These are phyloP conservation scores for Bagarius yarrelli DNA, from an alignment of 2,113 vertebrate species.

Conservation along the genomic window DNA sequence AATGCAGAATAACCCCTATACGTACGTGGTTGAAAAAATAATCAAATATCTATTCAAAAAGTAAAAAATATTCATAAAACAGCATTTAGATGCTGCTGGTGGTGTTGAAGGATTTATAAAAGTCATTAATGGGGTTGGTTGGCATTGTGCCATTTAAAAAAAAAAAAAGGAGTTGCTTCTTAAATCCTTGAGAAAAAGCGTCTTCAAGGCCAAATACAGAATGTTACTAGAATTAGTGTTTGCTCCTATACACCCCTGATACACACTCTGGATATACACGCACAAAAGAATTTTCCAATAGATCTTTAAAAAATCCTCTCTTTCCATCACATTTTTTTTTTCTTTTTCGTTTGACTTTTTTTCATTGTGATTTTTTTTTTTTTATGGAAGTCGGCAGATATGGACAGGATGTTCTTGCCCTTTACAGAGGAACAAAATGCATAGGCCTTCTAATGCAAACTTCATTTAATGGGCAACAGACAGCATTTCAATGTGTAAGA, in stretches of 20 bases:
- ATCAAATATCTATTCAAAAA: neutral
- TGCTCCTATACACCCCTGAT: slow-evolving; percentile 29
- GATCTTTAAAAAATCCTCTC: slow-evolving; percentile 34
- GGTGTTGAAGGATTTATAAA: slow-evolving; percentile 9
- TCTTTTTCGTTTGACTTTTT: slow-evolving; percentile 17
- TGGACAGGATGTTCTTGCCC: slow-evolving; percentile 27
- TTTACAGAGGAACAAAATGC: neutral
- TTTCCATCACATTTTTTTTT: slow-evolving; percentile 20
- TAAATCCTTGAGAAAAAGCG: slow-evolving; percentile 31
- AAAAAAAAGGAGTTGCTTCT: slow-evolving; percentile 24
- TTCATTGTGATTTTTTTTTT: slow-evolving; percentile 39
- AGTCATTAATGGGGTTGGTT: slow-evolving; percentile 26
- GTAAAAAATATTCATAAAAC: neutral
- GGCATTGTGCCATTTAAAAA: slow-evolving; percentile 16
- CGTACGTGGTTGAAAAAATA: neutral
- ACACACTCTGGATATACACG: slow-evolving; percentile 20
- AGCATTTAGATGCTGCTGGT: slow-evolving; percentile 13
- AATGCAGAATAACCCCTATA: neutral
- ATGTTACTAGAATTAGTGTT: slow-evolving; percentile 30
- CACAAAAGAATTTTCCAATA: slow-evolving; percentile 43
- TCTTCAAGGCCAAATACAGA: slow-evolving; percentile 52
- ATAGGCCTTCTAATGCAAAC: slow-evolving; percentile 29
- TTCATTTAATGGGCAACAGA: slow-evolving; percentile 28
- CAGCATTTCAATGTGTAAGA: slow-evolving; percentile 31
- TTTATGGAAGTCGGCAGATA: slow-evolving; percentile 16